A percentile compares a stretch with the other conserved stretches of the same genome.
phyloP scores from a whole-genome alignment of 2,113 vertebrate species.

The Ictidomys tridecemlineatus region DNA sequence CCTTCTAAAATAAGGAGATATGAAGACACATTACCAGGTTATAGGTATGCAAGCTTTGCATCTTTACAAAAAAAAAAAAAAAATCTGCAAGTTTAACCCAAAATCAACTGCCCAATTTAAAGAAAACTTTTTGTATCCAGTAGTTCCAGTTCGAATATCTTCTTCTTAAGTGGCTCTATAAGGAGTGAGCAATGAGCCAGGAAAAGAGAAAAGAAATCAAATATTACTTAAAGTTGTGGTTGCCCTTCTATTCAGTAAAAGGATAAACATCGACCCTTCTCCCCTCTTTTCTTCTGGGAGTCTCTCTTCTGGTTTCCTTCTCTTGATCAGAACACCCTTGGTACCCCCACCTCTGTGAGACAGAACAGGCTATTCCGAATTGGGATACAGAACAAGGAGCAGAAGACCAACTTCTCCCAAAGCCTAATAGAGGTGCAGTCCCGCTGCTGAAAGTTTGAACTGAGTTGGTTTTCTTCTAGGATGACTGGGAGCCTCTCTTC shows the following conservation, averaged over 20 bases:
- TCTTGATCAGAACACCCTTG: background rate
- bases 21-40: background rate
- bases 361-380: background rate
- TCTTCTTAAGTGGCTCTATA: constrained; percentile 51
- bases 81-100: no score
- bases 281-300: background rate
- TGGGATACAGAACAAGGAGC: background rate
- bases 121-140: background rate
- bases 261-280: no score
- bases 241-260: no score
- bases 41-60: background rate
- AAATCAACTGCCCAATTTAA: no score
- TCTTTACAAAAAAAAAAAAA: background rate
- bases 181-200: constrained; percentile 23
- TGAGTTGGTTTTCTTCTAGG: background rate
- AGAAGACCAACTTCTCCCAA: constrained; percentile 36
- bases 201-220: constrained; percentile 59
- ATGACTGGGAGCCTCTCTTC: background rate
- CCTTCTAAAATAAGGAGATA: constrained; percentile 10
- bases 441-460: background rate
- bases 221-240: no score
- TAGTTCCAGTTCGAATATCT: constrained; percentile 14
- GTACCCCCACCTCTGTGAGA: background rate
- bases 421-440: background rate
- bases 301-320: background rate